These are phyloP conservation scores for Neosilurus mollespiculum DNA, from an alignment of 2,797 vertebrate genomes.

Conservation along the genomic window DNA sequence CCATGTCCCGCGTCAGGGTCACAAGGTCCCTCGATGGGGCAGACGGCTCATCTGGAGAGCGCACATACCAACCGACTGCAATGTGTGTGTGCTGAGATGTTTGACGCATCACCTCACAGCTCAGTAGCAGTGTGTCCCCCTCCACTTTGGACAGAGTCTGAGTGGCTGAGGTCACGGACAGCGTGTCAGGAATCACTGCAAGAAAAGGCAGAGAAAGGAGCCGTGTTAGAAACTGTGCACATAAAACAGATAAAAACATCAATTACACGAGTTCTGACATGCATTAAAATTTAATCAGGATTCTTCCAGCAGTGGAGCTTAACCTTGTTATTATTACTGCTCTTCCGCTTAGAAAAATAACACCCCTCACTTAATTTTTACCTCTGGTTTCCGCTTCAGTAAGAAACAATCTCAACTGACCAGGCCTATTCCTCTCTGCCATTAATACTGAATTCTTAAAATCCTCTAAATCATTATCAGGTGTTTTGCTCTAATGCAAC, in stretches of 20 bases:
- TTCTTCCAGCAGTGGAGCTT: constrained; percentile 42
- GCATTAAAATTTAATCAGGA: constrained; percentile 52
- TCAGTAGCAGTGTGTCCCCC: constrained; percentile 86
- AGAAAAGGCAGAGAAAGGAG: constrained; percentile 4
- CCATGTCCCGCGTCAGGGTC: constrained; percentile 87
- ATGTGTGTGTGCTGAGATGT: constrained; percentile 89
- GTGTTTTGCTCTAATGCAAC: constrained; percentile 20
- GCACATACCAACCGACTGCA: constrained; percentile 89
- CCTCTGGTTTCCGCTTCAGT: constrained; percentile 1
- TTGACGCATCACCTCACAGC: constrained; percentile 85
- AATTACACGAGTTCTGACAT: background rate
- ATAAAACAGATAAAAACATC: constrained; percentile 9
- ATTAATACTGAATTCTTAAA: constrained; percentile 24
- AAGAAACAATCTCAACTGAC: constrained; percentile 7
- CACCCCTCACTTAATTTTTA: constrained; percentile 12
- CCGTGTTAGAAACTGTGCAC: constrained; percentile 11
- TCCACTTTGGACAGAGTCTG: constrained; percentile 93
- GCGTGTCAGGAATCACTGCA: constrained; percentile 90
- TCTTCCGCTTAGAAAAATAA: constrained; percentile 33
- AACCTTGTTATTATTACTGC: constrained; percentile 49
- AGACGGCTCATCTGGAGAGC: constrained; percentile 73
- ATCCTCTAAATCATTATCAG: constrained; percentile 20
- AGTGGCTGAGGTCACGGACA: constrained; percentile 77
- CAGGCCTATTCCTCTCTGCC: background rate
- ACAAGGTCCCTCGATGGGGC: constrained; percentile 80